These are phyloP conservation scores for Heliothis peltigera DNA, from an alignment of 2,888 invertebrate species.

Conservation along the genomic window DNA sequence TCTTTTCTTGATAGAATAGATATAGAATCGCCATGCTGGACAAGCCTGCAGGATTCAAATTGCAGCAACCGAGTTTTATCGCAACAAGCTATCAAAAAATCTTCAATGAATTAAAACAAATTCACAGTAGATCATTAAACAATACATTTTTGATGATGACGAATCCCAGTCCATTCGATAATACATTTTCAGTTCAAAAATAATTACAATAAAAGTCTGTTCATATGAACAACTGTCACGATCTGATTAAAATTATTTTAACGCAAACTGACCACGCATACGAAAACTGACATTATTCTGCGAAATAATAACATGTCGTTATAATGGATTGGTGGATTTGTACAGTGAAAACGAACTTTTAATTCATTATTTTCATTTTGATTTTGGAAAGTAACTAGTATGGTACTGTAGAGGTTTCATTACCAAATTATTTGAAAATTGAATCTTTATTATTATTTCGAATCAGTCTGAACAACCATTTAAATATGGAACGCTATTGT, in stretches of 20 bases:
- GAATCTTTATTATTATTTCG: too few species aligned
- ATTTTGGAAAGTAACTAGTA: not conserved
- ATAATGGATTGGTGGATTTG: not conserved
- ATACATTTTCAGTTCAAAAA: not conserved
- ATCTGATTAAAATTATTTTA: constrained; percentile 16
- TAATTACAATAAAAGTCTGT: constrained; percentile 3
- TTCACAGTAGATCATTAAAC: not conserved
- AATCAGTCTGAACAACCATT: too few species aligned
- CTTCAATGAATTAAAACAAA: too few species aligned
- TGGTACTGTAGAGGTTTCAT: too few species aligned
- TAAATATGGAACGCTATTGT: too few species aligned
- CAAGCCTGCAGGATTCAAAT: too few species aligned
- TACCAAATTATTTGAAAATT: too few species aligned
- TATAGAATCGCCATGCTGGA: too few species aligned
- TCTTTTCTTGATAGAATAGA: too few species aligned
- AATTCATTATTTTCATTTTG: not conserved
- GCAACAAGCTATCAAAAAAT: too few species aligned
- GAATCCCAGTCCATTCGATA: not conserved
- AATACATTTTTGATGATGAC: not conserved
- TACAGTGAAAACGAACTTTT: not conserved
- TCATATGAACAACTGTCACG: not conserved
- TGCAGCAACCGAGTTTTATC: too few species aligned
- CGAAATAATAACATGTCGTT: constrained; percentile 2
- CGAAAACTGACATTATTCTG: constrained; percentile 1
- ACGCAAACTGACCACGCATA: not conserved